Base-by-base conservation (phyloP, 2,797 vertebrate genomes). In the Zenarchopterus dispar region DNA sequence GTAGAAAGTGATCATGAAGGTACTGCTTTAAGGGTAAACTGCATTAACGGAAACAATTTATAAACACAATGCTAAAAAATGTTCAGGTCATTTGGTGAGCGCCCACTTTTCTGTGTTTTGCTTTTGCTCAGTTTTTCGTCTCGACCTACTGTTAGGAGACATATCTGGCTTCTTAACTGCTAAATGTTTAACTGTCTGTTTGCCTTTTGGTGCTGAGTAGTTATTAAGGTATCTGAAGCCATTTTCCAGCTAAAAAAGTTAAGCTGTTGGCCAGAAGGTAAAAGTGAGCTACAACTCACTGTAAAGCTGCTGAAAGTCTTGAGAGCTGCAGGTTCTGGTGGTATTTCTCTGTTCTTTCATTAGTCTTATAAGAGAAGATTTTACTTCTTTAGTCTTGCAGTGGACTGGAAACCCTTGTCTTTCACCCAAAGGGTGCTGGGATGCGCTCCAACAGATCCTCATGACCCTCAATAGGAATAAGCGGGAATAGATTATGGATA, bases 111-210 rank as follows among this genome's bases (percentile, higher is more conserved):
- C 51, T 15, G 24, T 47, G 7, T 42, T 23, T 56, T 23, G 18
- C 48, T 65, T 58, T 56, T 23, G 28, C 64, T 59, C 52, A 15
- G 41, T 48, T 53, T 62, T 69, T 59, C 52, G 62, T 41, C 63
- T 58, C 31, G 7, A 58, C 70, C 58, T 19, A 1, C 52, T 67
- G 62, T 60, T 17, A 31, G 15, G 56, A 64, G 70, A 46, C 60
- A 26, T 58, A 33, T 47, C 43, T n/a, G 8, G 21, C 50, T 56
- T 21, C 62, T 53, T 65, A 57, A 23, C 52, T 46, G 28, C 48
- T 36, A 44, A 75, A 52, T 33, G 58, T 55, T 67, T 56, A 23
- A 63, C 46, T 59, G 15, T 65, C 56, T 42, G 15, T 9, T 21
- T 13, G 3, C 59, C 31, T 58, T 62, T 55, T 62, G 55, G 39